phyloP scores from a whole-genome alignment of 2,797 vertebrate genomes.

The Glyptemys insculpta region DNA sequence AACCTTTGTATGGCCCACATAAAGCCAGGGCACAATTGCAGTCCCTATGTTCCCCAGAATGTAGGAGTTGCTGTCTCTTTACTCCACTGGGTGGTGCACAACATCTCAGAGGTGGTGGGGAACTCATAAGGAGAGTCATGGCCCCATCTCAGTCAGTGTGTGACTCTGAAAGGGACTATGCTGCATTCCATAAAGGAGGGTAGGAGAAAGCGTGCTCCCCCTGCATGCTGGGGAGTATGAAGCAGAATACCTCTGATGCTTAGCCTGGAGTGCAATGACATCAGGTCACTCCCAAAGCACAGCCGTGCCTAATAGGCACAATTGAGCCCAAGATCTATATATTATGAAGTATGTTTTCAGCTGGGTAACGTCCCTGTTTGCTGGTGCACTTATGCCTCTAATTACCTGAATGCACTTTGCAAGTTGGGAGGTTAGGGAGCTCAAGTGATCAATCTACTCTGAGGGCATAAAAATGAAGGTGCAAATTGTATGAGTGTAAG shows the following conservation, averaged over 20 bases:
- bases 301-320: neutral
- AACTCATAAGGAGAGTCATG: too few relatives aligned
- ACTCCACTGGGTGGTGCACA: neutral
- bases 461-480: neutral
- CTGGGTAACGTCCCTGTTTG: too few relatives aligned
- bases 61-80: neutral
- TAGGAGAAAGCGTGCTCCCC: neutral
- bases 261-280: neutral
- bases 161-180: too few relatives aligned
- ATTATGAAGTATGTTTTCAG: too few relatives aligned
- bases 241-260: neutral
- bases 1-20: neutral
- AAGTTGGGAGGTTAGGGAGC: conserved; percentile 8
- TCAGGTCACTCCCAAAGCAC: neutral
- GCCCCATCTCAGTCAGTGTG: neutral
- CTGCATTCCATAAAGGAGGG: neutral
- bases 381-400: neutral
- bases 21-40: neutral
- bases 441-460: neutral
- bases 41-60: neutral
- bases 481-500: neutral
- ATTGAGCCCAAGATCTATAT: neutral
- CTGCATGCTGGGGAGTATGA: neutral
- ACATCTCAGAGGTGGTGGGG: neutral
- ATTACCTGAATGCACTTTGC: neutral